Percentiles rank a stretch among this genome's conserved stretches.
Evolutionary conservation across 2,113 vertebrate species (phyloP).

Genomic region (Rana temporaria): DNA sequence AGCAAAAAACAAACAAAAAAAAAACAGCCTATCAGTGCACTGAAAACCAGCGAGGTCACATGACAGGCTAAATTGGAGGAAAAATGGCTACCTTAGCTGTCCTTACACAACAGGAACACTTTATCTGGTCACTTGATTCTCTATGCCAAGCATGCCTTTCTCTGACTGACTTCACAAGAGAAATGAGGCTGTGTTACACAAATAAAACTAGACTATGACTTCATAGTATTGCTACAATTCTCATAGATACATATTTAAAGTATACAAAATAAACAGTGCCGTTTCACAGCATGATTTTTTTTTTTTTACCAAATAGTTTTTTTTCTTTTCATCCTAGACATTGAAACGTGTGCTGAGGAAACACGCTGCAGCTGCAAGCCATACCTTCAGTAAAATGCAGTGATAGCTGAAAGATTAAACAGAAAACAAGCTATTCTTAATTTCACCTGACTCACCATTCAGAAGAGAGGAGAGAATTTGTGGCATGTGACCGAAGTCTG

Average conservation of each 20-base stretch:
- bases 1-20: too few relatives aligned
- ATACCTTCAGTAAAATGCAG: conserved; percentile 71
- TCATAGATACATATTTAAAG: conserved; percentile 74
- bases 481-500: background rate
- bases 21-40: background rate
- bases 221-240: conserved; percentile 74
- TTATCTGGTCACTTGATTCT: conserved; percentile 71
- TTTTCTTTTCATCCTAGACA: conserved; percentile 66
- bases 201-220: conserved; percentile 66
- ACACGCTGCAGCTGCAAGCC: conserved; percentile 65
- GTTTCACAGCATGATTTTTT: conserved; percentile 74
- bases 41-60: background rate
- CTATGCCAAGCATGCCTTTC: conserved; percentile 75
- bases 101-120: background rate
- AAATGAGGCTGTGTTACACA: conserved; percentile 69
- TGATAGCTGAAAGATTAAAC: conserved; percentile 68
- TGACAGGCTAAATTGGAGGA: background rate
- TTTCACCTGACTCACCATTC: conserved; percentile 60
- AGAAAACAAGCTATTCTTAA: conserved; percentile 61
- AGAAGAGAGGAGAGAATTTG: background rate
- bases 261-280: conserved; percentile 73
- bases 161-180: conserved; percentile 75
- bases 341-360: conserved; percentile 72
- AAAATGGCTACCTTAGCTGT: background rate
- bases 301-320: conserved; percentile 57